These are phyloP conservation scores for Euplexia lucipara DNA, from an alignment of 2,888 invertebrate species.

Conservation along the genomic window DNA sequence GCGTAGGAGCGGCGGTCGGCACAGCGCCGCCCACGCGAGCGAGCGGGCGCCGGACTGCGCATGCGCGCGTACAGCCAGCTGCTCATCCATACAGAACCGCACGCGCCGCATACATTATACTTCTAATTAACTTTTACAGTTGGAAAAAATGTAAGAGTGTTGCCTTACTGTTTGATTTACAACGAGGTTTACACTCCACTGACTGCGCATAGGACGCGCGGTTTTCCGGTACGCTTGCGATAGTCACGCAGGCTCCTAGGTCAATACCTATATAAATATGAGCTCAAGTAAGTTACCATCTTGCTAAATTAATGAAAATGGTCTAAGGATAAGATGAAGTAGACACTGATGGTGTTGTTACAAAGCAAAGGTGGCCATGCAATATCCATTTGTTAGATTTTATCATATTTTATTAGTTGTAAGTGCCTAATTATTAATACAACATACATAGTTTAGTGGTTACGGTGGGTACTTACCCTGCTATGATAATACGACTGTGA, in stretches of 20 bases:
- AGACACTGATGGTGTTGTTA: too few relatives aligned
- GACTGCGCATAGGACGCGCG: conserved; percentile 64
- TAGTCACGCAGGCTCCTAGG: conserved; percentile 8
- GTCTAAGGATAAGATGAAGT: too few relatives aligned
- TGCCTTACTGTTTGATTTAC: conserved; percentile 77
- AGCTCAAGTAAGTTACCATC: not conserved
- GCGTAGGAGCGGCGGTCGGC: conserved; percentile 40
- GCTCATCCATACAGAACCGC: conserved; percentile 80
- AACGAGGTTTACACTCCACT: conserved; percentile 80
- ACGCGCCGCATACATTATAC: conserved; percentile 81
- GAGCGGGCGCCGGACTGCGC: conserved; percentile 37
- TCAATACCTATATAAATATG: not conserved
- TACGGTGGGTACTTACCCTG: not conserved
- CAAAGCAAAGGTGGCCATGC: not conserved
- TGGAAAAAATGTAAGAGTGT: conserved; percentile 79
- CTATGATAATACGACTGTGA: conserved; percentile 6
- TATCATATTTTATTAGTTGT: too few relatives aligned
- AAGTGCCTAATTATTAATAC: too few relatives aligned
- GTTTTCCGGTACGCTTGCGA: conserved; percentile 40
- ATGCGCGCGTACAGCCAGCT: conserved; percentile 58
- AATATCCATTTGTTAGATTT: not conserved
- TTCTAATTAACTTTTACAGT: conserved; percentile 86
- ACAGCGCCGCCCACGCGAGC: conserved; percentile 46
- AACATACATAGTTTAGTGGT: too few relatives aligned
- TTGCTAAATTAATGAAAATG: not conserved